Evolutionary conservation across 2,113 vertebrate genomes (phyloP).

Genomic region (Puffinus mauretanicus): DNA sequence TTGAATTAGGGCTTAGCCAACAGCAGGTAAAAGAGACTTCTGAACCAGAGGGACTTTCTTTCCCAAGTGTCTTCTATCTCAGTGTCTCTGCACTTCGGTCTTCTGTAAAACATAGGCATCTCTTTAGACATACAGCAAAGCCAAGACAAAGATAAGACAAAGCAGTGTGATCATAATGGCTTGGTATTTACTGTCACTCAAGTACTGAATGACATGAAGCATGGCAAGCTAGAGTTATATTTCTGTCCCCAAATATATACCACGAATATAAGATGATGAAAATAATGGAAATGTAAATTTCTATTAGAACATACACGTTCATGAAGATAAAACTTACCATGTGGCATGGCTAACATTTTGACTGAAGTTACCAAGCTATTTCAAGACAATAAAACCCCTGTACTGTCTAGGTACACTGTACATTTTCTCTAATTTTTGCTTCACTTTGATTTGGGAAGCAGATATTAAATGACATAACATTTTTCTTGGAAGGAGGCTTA

Average conservation of each 20-base stretch:
- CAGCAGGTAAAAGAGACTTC: neutral
- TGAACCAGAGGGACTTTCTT: neutral
- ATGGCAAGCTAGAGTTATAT: neutral
- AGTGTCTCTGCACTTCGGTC: neutral
- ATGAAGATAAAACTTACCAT: neutral
- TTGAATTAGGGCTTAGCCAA: neutral
- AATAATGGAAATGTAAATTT: conserved; percentile 14
- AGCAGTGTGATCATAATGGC: neutral
- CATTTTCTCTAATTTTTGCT: neutral
- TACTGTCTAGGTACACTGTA: neutral
- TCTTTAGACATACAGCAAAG: neutral
- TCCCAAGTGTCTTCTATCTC: neutral
- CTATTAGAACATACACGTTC: neutral
- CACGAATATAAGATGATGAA: neutral
- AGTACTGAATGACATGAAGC: neutral
- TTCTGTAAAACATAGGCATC: neutral
- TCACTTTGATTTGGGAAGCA: neutral
- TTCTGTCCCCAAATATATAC: neutral
- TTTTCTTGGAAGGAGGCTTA: neutral
- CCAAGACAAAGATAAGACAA: neutral
- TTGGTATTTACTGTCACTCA: conserved; percentile 13
- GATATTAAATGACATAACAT: neutral
- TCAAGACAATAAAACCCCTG: neutral
- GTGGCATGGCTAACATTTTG: neutral
- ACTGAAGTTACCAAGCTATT: neutral